Conservation (phyloP, 2,113 vertebrate species). For the Chinchilla lanigera region DNA sequence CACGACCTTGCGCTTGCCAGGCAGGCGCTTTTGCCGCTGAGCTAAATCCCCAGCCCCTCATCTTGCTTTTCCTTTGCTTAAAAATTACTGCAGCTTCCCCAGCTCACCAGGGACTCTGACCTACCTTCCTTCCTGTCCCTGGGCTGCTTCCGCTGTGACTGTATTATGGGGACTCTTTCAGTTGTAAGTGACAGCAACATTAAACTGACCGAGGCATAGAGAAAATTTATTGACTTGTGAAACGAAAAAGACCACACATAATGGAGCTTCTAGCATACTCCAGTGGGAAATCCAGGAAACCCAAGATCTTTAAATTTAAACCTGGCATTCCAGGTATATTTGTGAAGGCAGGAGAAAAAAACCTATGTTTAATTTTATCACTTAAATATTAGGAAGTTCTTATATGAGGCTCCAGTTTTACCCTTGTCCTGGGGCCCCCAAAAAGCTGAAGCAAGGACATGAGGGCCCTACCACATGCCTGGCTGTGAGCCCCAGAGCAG, state of each 20-base stretch:
- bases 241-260: background rate
- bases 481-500: background rate
- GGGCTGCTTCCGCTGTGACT: background rate
- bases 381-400: background rate
- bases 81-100: background rate
- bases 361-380: background rate
- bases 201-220: background rate
- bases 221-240: conserved; percentile 29
- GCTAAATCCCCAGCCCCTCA: too few relatives aligned
- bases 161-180: background rate
- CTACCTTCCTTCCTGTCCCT: background rate
- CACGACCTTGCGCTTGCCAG: too few relatives aligned
- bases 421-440: background rate
- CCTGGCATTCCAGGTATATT: background rate
- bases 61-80: background rate
- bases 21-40: too few relatives aligned
- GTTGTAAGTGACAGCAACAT: background rate
- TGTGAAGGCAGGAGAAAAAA: background rate
- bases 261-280: conserved; percentile 9
- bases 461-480: rapidly evolving
- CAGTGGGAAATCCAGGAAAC: background rate
- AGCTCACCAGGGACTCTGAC: background rate
- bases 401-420: rapidly evolving
- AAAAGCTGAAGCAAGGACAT: rapidly evolving
- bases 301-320: conserved; percentile 26